Evolutionary conservation across 2,888 invertebrate species (phyloP), one percentile per base, ranked within the genome.

Genomic region (Pseudanteris insignis): DNA sequence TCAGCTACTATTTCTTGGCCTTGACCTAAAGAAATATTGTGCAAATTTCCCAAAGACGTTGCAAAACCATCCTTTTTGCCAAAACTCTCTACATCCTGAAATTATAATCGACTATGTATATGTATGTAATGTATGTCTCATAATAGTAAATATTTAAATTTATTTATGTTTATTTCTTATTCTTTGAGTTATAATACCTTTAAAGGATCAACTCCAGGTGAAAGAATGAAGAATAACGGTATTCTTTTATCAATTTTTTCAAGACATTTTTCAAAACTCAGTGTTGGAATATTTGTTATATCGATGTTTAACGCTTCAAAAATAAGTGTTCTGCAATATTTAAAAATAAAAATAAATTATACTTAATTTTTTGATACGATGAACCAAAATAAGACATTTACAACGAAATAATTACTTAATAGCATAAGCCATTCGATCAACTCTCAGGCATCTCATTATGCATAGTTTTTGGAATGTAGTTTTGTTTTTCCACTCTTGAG

Each of bases 401-500:
- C 18, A 73, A 38, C 12, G 11, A 33, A 37, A 18, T 14, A 9
- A 12, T 74, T 74, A 90, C 89, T 82, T 82, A 36, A 94, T 86
- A 8, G 95, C 96, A 72, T 96, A 95, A 0, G 94, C 92, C 94
- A 97, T 96, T 66, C 96, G 85, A 81, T 97, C 96, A 0, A 95
- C 91, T 33, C 96, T 83, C 41, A 96, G 82, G 11, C 94, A 92
- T 53, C 96, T 84, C 90, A 96, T 90, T 78, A 97, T 96, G 73
- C 96, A 96, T 2, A 96, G 83, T 63, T 90, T 86, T 76, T 96
- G 94, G 33, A 96, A 81, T 0, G 91, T 83, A 0, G 88, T 84
- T 78, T 94, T 96, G 72, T 90, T 90, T 78, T 96, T 96, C 96
- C 96, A 97, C 74, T 96, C 96, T 55, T 94, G 94, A 0, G 96